phyloP scores from a whole-genome alignment of 2,888 invertebrate genomes.

The Crematogaster levior region DNA sequence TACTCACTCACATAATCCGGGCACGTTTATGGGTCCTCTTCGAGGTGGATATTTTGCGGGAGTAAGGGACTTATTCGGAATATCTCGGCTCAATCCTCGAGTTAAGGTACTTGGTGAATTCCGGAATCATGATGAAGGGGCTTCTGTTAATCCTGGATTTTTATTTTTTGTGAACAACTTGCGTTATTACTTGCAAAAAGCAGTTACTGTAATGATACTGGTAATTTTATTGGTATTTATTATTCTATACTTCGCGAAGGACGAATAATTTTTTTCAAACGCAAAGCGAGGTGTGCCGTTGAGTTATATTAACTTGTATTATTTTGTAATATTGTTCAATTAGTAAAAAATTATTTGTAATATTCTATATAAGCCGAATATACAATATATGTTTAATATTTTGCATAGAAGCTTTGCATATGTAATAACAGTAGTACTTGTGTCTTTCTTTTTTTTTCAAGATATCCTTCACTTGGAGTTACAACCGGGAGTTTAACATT shows the following conservation, averaged over 20 bases:
- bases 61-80: conserved; percentile 24
- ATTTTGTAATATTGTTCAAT: neutral
- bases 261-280: neutral
- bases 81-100: conserved; percentile 9
- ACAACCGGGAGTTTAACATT: neutral
- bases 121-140: conserved; percentile 28
- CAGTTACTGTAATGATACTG: too few species aligned
- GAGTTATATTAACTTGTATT: neutral
- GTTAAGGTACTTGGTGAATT: conserved; percentile 10
- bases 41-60: conserved; percentile 26
- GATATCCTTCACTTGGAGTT: neutral
- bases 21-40: conserved; percentile 31
- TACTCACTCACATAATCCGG: conserved; percentile 49
- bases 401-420: neutral
- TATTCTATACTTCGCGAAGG: neutral
- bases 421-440: neutral
- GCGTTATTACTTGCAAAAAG: neutral
- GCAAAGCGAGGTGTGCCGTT: neutral
- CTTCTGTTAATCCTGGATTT: conserved; percentile 7
- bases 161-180: neutral
- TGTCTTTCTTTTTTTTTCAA: neutral
- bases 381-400: neutral
- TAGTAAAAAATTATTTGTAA: too few species aligned
- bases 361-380: too few species aligned
- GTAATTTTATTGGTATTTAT: neutral